Evolutionary conservation across 1,140 invertebrate species (phyloP).

Genomic region (Drosophila mayri): DNA sequence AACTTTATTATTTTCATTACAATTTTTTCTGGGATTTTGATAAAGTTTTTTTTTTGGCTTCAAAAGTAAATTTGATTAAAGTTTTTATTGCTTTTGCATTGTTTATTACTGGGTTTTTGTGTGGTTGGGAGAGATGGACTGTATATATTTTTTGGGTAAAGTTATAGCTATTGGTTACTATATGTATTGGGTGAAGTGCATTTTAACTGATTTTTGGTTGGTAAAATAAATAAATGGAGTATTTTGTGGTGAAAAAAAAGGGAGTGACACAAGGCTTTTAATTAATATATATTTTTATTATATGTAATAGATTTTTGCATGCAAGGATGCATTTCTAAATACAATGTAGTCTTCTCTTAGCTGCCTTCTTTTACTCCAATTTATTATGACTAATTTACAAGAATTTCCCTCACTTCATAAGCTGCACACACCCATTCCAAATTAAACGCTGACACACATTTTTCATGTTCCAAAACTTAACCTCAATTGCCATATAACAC

Average conservation of each 20-base stretch:
- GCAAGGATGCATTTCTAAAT: no score
- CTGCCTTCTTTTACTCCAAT: background rate
- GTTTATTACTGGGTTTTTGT: background rate
- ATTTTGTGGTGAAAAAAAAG: background rate
- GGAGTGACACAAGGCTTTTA: background rate
- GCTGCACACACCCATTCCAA: background rate
- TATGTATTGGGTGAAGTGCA: background rate
- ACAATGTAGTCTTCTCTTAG: background rate
- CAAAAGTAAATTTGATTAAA: slow-evolving; percentile 35
- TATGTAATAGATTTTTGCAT: background rate
- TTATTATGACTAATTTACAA: background rate
- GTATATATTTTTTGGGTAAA: slow-evolving; percentile 1
- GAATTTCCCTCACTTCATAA: slow-evolving; percentile 1
- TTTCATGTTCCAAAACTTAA: slow-evolving; percentile 45
- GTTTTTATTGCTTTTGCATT: background rate
- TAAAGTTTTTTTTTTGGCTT: slow-evolving; percentile 31
- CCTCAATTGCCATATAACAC: slow-evolving; percentile 51
- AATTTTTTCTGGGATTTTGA: slow-evolving; percentile 13
- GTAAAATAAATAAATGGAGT: background rate
- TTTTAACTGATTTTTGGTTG: background rate
- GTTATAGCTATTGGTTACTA: background rate
- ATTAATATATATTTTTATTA: background rate
- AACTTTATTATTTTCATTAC: slow-evolving; percentile 52
- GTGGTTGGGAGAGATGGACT: background rate
- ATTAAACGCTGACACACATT: slow-evolving; percentile 42